These are phyloP conservation scores for Ramphastos sulfuratus DNA, from an alignment of 2,113 vertebrate species.

Conservation along the genomic window DNA sequence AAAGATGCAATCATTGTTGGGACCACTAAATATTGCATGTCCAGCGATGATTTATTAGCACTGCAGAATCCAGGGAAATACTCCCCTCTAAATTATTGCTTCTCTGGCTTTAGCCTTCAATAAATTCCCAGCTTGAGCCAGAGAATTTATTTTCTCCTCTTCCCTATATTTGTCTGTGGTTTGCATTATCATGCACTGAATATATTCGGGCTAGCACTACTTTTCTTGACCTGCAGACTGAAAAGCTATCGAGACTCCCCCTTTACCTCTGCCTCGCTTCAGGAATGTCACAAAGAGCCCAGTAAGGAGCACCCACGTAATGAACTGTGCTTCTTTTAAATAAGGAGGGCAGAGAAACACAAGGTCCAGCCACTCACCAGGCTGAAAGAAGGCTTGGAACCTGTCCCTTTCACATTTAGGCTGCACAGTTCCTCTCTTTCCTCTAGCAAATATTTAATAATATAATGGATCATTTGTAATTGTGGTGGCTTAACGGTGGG, in stretches of 20 bases:
- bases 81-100: conserved; percentile 52
- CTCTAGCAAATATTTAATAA: neutral
- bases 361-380: neutral
- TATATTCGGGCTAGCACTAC: conserved; percentile 4
- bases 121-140: conserved; percentile 55
- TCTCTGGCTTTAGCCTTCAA: conserved; percentile 49
- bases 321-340: neutral
- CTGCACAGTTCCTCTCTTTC: neutral
- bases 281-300: conserved; percentile 27
- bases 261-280: neutral
- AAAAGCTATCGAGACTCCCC: neutral
- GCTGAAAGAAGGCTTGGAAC: neutral
- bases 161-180: conserved; percentile 39
- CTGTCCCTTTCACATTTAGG: neutral
- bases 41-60: conserved; percentile 56
- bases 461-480: neutral
- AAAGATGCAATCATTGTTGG: conserved; percentile 30
- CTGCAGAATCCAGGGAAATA: conserved; percentile 61
- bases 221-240: conserved; percentile 19
- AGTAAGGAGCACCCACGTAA: neutral
- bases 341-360: neutral
- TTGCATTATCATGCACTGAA: conserved; percentile 53
- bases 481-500: neutral
- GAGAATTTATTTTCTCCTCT: conserved; percentile 40
- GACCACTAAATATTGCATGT: conserved; percentile 44